Base-by-base conservation (phyloP, 2,797 vertebrate genomes). In the Ficedula albicollis region DNA sequence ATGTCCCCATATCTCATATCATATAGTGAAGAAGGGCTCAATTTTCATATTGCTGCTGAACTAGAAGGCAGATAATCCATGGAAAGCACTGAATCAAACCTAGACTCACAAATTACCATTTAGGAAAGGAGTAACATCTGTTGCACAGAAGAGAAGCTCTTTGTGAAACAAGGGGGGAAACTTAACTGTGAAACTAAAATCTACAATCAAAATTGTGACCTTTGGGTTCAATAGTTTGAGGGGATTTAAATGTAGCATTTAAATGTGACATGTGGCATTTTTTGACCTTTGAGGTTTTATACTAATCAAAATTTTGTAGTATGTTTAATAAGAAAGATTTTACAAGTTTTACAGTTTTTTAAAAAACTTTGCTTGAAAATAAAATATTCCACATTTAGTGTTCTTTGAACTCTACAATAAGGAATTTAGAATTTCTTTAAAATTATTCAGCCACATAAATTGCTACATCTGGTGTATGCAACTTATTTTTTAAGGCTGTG, bases 211-310 rank as follows among this genome's bases (percentile, higher is more conserved):
- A 32, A 91, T 22, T 38, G 67, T 96, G 92, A 95, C 89, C 74
- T 97, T 96, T 95, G 85, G 43, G 85, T 95, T 80, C 91, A 96
- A 95, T 64, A 86, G 78, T 84, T 77, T 86, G 46, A 84, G 66
- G 72, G 88, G 55, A 68, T 79, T 93, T 94, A 95, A n/a, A n/a
- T n/a, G n/a, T n/a, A n/a, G n/a, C n/a, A n/a, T n/a, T n/a, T n/a
- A n/a, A 96, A 83, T 80, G 82, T 39, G 77, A 89, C 34, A 5
- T 27, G 21, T 81, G 73, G 38, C 39, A 77, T 95, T 95, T 97
- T 93, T 96, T 95, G 90, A 95, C 80, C 63, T 96, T 84, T 93
- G 48, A 81, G 25, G 21, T 79, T 87, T 91, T 90, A 93, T 63
- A 81, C 81, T 91, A 91, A 86, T 75, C 59, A 82, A 62, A 83